Base-by-base conservation (phyloP, 2,888 invertebrate species). In the Drosophila formosana region DNA sequence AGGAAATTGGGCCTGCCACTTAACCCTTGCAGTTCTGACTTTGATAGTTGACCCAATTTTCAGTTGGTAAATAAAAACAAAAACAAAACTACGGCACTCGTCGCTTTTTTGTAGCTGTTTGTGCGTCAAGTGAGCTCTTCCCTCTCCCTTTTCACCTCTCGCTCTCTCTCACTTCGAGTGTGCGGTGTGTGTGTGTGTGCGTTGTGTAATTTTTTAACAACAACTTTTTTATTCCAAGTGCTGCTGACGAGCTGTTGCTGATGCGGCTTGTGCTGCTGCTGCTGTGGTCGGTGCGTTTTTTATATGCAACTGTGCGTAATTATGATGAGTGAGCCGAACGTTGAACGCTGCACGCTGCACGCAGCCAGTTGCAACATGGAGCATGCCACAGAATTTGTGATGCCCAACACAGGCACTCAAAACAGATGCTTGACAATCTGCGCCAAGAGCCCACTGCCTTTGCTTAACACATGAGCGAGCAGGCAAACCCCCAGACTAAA, bases 11-110 rank as follows among this genome's bases (percentile, higher is more conserved):
- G 62, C 62, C 25, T 43, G 67, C 69, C 86, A 81, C 83, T 85
- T 88, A 85, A 85, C 85, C 81, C 88, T 80, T 83, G 67, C 83
- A 72, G 71, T 77, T 81, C 72, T 85, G 85, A 88, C 85, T 85
- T 85, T 85, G 85, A 85, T 88, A 85, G 88, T 88, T 85, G 88
- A 85, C 88, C 88, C 66, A 88, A 81, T 88, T 85, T 84, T 60
- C 60, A 76, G 74, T 68, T 73, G 70, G 71, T 62, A 76, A 80
- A 82, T 68, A 80, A 78, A 80, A 71, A 64, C 67, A 75, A 79
- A 32, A 45, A 52, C 30, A 37, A 56, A 47, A 49, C 28, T 56
- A 82, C 82, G 72, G 62, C 83, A 81, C 82, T 83, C 78, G 64
- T 73, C 58, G 66, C 34, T 43, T 30, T 26, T 66, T 61, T 72